Conservation (phyloP, 1,140 invertebrate genomes). For the Nylanderia fulva region DNA sequence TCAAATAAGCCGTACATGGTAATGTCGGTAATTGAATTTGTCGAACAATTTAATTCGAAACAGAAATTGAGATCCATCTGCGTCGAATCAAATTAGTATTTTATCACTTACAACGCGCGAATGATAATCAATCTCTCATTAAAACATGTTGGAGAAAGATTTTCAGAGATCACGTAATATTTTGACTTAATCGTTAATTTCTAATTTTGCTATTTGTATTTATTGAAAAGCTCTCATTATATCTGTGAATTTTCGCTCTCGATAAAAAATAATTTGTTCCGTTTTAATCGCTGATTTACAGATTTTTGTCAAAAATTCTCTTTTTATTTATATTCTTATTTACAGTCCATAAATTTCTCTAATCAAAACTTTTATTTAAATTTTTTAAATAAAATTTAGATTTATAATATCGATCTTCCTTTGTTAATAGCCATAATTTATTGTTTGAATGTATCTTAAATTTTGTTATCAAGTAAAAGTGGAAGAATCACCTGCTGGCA, state of each 20-base stretch:
- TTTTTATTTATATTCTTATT: not conserved
- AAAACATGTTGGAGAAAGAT: not conserved
- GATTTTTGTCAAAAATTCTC: not conserved
- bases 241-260: not conserved
- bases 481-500: constrained; percentile 25
- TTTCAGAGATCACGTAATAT: not conserved
- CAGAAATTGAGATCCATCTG: not conserved
- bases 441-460: not conserved
- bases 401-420: not conserved
- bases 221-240: not conserved
- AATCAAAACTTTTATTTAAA: not conserved
- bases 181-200: not conserved
- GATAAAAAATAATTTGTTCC: not conserved
- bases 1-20: constrained; percentile 4
- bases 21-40: constrained; percentile 29
- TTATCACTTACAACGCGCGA: constrained; percentile 9
- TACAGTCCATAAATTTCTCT: not conserved
- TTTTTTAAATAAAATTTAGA: not conserved
- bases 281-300: not conserved
- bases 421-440: not conserved
- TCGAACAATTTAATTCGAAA: constrained; percentile 39
- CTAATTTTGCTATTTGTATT: not conserved
- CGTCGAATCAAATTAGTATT: constrained; percentile 34
- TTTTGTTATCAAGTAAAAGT: not conserved
- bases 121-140: constrained; percentile 29